A percentile compares a stretch with the other conserved stretches of the same genome.
These are phyloP conservation scores for Cotesia chilonis DNA, from an alignment of 1,140 invertebrate species.

Conservation along the genomic window DNA sequence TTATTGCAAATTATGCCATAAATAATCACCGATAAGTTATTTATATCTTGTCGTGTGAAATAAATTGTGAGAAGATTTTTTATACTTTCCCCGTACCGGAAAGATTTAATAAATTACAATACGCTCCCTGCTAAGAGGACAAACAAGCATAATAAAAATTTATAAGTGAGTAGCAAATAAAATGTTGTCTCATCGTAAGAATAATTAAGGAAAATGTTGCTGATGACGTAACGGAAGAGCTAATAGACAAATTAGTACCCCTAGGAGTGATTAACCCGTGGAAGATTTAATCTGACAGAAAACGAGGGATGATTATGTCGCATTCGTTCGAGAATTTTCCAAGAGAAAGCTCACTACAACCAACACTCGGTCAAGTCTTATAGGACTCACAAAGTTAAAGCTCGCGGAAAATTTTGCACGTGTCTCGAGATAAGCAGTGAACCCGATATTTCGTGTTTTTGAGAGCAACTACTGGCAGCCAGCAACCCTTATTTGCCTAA, in stretches of 20 bases:
- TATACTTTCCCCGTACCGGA: too few species aligned
- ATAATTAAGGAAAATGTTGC: slow-evolving; percentile 37
- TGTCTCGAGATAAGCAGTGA: slow-evolving; percentile 20
- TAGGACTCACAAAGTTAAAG: slow-evolving; percentile 5
- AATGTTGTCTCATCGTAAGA: slow-evolving; percentile 4
- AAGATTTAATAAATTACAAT: too few species aligned
- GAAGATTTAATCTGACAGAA: slow-evolving; percentile 41
- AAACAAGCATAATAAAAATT: too few species aligned
- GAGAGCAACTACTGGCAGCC: background rate
- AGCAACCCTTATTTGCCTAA: slow-evolving; percentile 13
- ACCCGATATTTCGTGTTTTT: slow-evolving; percentile 16
- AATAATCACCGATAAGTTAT: too few species aligned
- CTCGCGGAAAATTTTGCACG: slow-evolving; percentile 21
- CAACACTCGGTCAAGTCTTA: slow-evolving; percentile 20
- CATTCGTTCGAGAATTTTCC: slow-evolving; percentile 39
- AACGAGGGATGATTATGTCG: slow-evolving; percentile 40
- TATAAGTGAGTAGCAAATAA: too few species aligned
- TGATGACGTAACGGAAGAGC: slow-evolving; percentile 11
- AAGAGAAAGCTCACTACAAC: background rate
- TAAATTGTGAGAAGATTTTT: background rate
- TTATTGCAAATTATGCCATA: background rate
- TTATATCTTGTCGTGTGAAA: too few species aligned
- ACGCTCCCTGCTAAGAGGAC: too few species aligned
- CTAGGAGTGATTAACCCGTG: slow-evolving; percentile 36
- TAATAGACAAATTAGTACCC: slow-evolving; percentile 38